Percentiles rank a stretch among this genome's conserved stretches.
Conservation (phyloP, 1,140 invertebrate species). For the Lamellibrachia luymesi region DNA sequence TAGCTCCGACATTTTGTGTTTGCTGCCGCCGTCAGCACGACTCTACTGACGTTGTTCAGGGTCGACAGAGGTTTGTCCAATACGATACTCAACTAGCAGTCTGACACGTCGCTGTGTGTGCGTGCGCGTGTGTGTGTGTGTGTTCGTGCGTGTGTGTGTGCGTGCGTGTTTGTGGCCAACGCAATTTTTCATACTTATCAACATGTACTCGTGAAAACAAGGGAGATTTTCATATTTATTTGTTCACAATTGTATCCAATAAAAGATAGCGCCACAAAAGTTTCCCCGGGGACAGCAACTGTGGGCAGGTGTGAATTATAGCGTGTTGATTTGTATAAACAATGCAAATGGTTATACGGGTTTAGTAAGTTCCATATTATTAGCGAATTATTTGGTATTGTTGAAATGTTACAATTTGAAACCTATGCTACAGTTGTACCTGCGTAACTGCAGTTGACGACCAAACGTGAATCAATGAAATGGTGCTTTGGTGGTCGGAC, state of each 20-base stretch:
- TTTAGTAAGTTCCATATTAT: background rate
- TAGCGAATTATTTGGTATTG: background rate
- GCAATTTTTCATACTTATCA: background rate
- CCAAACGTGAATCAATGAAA: background rate
- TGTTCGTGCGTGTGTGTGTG: background rate
- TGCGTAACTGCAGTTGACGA: background rate
- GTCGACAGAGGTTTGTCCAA: background rate
- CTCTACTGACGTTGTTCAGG: background rate
- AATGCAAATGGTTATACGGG: background rate
- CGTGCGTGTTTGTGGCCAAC: background rate
- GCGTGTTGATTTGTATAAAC: background rate
- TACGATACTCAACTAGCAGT: background rate
- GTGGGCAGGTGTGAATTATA: background rate
- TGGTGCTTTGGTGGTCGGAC: background rate
- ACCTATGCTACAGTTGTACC: background rate
- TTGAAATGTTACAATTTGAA: background rate
- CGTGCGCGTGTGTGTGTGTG: background rate
- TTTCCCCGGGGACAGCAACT: too few relatives aligned
- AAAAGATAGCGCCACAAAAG: background rate
- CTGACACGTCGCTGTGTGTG: background rate
- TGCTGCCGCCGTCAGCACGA: background rate
- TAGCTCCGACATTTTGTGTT: background rate
- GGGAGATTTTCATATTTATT: background rate
- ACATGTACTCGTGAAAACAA: background rate
- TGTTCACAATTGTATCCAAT: background rate